Conservation (phyloP, 92 coral and sea anemone species). For the Zoanthus sansibaricus region DNA sequence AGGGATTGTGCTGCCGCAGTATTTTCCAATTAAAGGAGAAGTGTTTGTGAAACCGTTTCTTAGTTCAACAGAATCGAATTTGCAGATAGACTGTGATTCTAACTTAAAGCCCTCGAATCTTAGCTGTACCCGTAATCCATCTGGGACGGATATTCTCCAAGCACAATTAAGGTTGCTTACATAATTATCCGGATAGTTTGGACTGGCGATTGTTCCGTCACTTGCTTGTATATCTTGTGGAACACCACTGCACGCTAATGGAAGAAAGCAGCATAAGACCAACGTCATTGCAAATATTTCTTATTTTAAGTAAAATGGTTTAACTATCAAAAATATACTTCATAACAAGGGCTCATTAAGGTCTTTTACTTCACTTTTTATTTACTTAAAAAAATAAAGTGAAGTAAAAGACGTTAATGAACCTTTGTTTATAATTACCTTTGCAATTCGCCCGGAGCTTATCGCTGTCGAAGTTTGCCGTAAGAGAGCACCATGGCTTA, state of each 20-base stretch:
- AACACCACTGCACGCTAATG: conserved; percentile 9
- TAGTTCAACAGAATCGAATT: background rate
- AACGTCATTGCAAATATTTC: background rate
- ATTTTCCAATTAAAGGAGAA: conserved; percentile 17
- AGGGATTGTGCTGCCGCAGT: conserved; percentile 5
- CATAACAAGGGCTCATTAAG: background rate
- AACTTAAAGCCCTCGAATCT: background rate
- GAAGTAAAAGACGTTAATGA: background rate
- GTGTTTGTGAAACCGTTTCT: background rate
- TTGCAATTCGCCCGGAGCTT: conserved; percentile 49
- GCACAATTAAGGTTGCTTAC: conserved; percentile 27
- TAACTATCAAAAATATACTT: background rate
- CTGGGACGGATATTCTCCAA: conserved; percentile 52
- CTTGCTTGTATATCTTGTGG: background rate
- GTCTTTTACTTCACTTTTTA: background rate
- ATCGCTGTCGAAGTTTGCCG: conserved; percentile 38
- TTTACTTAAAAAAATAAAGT: background rate
- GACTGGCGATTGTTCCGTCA: conserved; percentile 54
- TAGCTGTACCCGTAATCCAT: conserved; percentile 43
- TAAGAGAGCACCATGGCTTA: conserved; percentile 56
- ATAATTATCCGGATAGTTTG: conserved; percentile 47
- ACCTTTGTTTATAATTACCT: conserved; percentile 15
- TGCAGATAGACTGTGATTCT: background rate
- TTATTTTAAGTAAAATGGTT: no score
- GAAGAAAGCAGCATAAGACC: background rate